Conservation (phyloP, 2,797 vertebrate species). For the Vespertilio murinus region DNA sequence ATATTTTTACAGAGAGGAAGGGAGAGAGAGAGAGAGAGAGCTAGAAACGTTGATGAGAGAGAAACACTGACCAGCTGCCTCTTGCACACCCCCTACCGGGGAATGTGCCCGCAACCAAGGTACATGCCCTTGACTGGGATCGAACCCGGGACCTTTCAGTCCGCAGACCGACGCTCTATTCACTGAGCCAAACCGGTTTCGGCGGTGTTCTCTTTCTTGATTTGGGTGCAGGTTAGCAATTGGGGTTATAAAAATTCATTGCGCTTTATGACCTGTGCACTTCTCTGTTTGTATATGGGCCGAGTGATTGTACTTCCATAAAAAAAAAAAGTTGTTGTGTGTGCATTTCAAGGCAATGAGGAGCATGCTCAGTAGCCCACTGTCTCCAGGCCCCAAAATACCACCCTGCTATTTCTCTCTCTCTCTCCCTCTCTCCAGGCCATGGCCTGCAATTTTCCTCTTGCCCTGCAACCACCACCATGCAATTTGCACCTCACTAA, state of each 20-base stretch:
- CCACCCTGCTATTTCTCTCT: conserved; percentile 68
- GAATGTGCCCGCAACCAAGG: no score
- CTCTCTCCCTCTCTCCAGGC: background rate
- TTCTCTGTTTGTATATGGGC: background rate
- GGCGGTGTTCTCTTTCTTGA: conserved; percentile 3
- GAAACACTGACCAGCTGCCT: no score
- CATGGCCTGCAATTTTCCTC: conserved; percentile 72
- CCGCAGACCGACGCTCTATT: no score
- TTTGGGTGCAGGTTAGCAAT: background rate
- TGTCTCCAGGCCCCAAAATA: conserved; percentile 64
- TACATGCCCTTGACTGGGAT: no score
- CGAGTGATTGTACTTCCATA: background rate
- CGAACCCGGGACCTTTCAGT: no score
- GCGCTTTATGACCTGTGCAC: background rate
- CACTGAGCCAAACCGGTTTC: no score
- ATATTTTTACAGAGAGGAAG: no score
- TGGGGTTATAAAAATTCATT: background rate
- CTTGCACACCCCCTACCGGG: no score
- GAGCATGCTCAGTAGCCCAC: background rate
- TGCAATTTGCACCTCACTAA: conserved; percentile 76
- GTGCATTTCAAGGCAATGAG: background rate
- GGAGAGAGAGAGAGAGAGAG: no score
- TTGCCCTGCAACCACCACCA: conserved; percentile 63
- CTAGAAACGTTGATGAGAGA: no score
- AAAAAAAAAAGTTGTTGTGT: background rate